A percentile compares a stretch with the other conserved stretches of the same genome.
phyloP scores from a whole-genome alignment of 2,797 vertebrate species.

The Cossypha heuglini region DNA sequence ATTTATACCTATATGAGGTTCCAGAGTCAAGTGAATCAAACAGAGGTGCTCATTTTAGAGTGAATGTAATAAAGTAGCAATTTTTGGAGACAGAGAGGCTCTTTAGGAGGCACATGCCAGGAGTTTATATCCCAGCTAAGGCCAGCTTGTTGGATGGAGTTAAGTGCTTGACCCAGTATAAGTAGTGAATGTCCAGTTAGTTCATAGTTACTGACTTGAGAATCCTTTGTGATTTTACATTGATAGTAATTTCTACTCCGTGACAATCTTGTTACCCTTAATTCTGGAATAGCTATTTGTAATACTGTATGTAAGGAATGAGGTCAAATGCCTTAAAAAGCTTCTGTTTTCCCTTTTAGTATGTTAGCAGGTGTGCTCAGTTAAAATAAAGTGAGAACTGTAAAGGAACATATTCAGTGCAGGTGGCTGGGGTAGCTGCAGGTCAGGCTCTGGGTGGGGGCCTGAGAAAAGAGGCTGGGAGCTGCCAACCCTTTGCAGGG shows the following conservation, averaged over 20 bases:
- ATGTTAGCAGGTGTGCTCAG: neutral
- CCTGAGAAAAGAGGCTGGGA: neutral
- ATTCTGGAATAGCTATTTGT: neutral
- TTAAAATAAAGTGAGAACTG: neutral
- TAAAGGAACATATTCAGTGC: fast-evolving
- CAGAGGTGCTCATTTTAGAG: fast-evolving
- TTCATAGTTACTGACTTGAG: neutral
- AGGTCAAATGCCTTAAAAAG: neutral
- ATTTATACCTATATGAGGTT: neutral
- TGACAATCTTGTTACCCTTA: neutral
- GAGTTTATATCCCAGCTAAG: neutral
- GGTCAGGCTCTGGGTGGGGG: neutral
- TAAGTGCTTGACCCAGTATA: neutral
- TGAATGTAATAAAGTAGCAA: neutral
- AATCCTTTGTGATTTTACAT: neutral
- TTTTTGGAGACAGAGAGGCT: neutral
- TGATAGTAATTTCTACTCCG: neutral
- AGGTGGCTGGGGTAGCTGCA: neutral
- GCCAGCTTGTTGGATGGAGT: neutral
- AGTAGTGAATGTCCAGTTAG: neutral
- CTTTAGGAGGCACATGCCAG: neutral
- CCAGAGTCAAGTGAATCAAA: neutral
- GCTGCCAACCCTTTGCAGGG: neutral
- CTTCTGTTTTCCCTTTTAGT: neutral
- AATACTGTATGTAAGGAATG: neutral